Percentiles rank a stretch among this genome's conserved stretches.
Evolutionary conservation across 2,113 vertebrate species (phyloP).

Genomic region (Dinomys branickii): DNA sequence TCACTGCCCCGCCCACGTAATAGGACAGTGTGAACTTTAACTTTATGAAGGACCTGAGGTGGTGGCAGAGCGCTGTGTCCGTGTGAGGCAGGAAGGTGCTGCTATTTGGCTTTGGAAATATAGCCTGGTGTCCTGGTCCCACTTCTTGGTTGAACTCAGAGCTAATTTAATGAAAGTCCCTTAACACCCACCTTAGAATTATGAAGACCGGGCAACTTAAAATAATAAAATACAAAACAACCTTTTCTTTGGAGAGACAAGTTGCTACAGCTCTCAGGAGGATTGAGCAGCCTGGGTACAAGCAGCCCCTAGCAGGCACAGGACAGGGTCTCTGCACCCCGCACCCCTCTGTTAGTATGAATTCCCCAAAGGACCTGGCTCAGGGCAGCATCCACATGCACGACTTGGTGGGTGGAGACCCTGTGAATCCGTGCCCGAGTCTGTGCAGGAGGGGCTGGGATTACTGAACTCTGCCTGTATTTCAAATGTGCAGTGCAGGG

Average conservation of each 20-base stretch:
- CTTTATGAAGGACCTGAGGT: not conserved
- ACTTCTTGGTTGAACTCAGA: not conserved
- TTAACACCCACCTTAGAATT: not conserved
- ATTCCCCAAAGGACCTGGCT: not conserved
- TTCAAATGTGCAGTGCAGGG: not conserved
- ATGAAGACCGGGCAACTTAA: not conserved
- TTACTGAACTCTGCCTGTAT: not conserved
- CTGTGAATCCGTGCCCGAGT: not conserved
- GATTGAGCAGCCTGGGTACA: not conserved
- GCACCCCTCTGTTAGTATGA: not conserved
- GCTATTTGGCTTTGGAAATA: not conserved
- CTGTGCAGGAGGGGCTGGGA: not conserved
- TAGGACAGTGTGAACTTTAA: not conserved
- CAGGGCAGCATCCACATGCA: not conserved
- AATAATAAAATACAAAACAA: conserved; percentile 28
- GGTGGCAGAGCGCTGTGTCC: not conserved
- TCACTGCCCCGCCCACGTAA: not conserved
- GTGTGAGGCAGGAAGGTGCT: not conserved
- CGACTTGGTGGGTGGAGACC: not conserved
- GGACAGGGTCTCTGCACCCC: not conserved
- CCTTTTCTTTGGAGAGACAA: not conserved
- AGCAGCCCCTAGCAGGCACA: not conserved
- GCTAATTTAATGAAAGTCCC: conserved; percentile 17
- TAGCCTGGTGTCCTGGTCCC: not conserved
- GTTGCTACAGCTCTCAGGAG: not conserved